Conservation (phyloP, 2,888 invertebrate species). For the Brenthis daphne region DNA sequence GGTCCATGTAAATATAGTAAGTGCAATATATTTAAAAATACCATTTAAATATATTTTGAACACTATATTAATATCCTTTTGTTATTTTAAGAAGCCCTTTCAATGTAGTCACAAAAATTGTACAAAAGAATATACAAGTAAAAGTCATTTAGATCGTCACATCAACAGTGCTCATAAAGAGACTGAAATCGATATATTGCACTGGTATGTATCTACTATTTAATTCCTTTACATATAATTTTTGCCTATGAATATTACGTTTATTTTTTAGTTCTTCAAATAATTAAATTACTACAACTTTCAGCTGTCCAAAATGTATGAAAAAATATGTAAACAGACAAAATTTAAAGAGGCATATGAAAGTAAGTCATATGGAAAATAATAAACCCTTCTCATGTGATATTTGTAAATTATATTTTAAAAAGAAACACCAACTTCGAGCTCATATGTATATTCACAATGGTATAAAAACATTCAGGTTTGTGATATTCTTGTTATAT, state of each 20-base stretch:
- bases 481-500: constrained; percentile 29
- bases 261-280: neutral
- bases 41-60: neutral
- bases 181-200: constrained; percentile 52
- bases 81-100: constrained; percentile 77
- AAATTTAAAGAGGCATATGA: constrained; percentile 83
- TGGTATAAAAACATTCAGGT: constrained; percentile 72
- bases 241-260: constrained; percentile 26
- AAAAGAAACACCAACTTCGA: constrained; percentile 80
- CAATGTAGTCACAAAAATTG: constrained; percentile 82
- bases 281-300: constrained; percentile 37
- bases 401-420: constrained; percentile 76
- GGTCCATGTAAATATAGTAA: constrained; percentile 82
- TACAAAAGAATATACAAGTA: constrained; percentile 82
- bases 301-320: constrained; percentile 73
- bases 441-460: constrained; percentile 82
- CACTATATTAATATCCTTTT: neutral
- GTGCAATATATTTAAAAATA: constrained; percentile 39
- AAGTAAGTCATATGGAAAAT: constrained; percentile 63
- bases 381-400: constrained; percentile 73
- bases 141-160: constrained; percentile 84
- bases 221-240: constrained; percentile 13
- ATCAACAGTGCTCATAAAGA: constrained; percentile 70
- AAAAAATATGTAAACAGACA: constrained; percentile 76
- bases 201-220: constrained; percentile 52